Base-by-base conservation (phyloP, 2,888 invertebrate genomes). In the Labia minor region DNA sequence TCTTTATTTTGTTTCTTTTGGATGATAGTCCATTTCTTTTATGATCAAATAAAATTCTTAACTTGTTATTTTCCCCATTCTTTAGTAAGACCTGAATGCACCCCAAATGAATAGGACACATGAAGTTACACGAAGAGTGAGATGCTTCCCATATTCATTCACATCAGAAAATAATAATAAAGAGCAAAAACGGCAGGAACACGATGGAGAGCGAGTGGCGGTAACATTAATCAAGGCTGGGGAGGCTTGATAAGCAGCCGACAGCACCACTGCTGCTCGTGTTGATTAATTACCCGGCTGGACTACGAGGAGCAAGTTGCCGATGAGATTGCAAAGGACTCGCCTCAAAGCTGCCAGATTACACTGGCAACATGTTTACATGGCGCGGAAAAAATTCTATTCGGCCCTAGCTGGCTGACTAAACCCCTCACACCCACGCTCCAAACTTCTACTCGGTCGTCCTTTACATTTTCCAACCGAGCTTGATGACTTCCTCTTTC, bases 221-320 rank as follows among this genome's bases (percentile, higher is more conserved):
- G 49, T 16, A 49, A 66, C 68, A 68, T 68, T 68, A 68, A 68
- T 68, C 68, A 68, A 64, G 66, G 64, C 21, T 49, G 49, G 64
- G 61, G 64, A 66, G 65, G 66, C 66, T 68, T 68, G 68, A 68
- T 68, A 61, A 66, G 37, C 66, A 61, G 68, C 62, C 37, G 66
- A 66, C 68, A 66, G 68, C 20, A 21, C 65, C 65, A 67, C 65
- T 49, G 49, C 49, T 49, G 49, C 6, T 14, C 49, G 63, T 37
- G 66, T 68, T 68, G 68, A 68, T 68, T 68, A 68, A 68, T 68
- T 66, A 66, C 68, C 49, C 14, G 49, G n/a, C 49, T 49, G 8
- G 8, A n/a, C n/a, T 14, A 4, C 4, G 49, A 4, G 2, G 49
- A 49, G 49, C 49, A 49, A 49, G 6, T 49, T 49, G 49, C 49